Evolutionary conservation across 1,140 invertebrate species (phyloP), one percentile per base, ranked within the genome.

Genomic region (Dufourea novaeangliae): DNA sequence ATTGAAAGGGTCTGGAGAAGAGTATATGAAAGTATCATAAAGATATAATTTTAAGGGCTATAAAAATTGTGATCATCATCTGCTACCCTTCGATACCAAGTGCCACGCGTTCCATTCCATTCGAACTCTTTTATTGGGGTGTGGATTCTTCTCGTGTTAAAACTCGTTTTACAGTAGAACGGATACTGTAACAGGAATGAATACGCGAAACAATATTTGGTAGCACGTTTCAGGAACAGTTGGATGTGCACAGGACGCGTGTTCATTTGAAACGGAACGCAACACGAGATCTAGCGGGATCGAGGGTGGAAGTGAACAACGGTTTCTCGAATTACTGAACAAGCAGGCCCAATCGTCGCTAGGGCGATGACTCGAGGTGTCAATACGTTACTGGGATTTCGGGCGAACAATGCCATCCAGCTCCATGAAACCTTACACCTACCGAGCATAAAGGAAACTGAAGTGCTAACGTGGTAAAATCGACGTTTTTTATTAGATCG

Each of bases 261-360:
- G 83, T 87, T 88, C 82, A 81, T 85, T 84, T 71, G 84, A 78
- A 79, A 74, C 75, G 79, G 75, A 79, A 80, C 80, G 86, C 83
- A 90, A 88, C 68, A 82, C 83, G 87, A 88, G 81, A 88, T 88
- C 50, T 71, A 52, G 76, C 70, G 32, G 66, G 80, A 68, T 61
- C 76, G 59, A 71, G 80, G 82, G 77, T 80, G 66, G 81, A 77
- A 80, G 75, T 79, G 73, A 78, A n/a, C n/a, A n/a, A n/a, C n/a
- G n/a, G 66, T 52, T 82, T 84, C 76, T 90, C 88, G 70, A 79
- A 86, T 90, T 89, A 88, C 88, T 82, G 81, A 74, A 86, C 83
- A 87, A 87, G 78, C 79, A 79, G 39, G 37, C 52, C 37, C 68
- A 74, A 83, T 80, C 64, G 75, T 27, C 44, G 59, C 37, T 32